Evolutionary conservation across 1,140 invertebrate genomes (phyloP).

Genomic region (Vollenhovia emeryi): DNA sequence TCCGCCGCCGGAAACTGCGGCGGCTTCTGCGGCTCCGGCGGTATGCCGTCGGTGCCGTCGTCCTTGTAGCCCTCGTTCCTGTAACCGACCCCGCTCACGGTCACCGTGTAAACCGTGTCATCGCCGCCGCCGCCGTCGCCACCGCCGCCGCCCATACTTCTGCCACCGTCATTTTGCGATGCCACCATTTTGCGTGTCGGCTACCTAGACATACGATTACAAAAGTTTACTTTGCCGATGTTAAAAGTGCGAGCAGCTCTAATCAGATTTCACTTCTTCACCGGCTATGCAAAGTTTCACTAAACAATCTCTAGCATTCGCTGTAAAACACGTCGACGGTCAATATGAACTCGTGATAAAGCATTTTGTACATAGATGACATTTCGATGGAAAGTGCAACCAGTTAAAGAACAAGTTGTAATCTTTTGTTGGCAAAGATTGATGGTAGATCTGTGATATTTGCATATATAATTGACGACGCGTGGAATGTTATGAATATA

Average conservation of each 20-base stretch:
- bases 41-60: constrained; percentile 86
- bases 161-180: constrained; percentile 82
- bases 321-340: not conserved
- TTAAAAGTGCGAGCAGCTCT: not conserved
- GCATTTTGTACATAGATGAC: not conserved
- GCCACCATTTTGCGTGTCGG: constrained; percentile 81
- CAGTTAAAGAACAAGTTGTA: not conserved
- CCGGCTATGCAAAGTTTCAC: not conserved
- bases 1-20: constrained; percentile 87
- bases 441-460: not conserved
- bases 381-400: constrained; percentile 13
- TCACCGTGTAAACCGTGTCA: constrained; percentile 85
- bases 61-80: constrained; percentile 90
- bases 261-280: not conserved
- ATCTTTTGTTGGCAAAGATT: not conserved
- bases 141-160: constrained; percentile 75
- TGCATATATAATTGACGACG: not conserved
- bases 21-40: constrained; percentile 85
- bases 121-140: constrained; percentile 67
- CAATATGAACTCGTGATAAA: not conserved
- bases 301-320: not conserved
- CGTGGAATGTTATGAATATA: constrained; percentile 2
- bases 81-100: constrained; percentile 87
- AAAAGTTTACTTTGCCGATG: not conserved
- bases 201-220: constrained; percentile 76